Evolutionary conservation across 2,888 invertebrate genomes (phyloP), one percentile per base, ranked within the genome.

Genomic region (Synergus umbraculus): DNA sequence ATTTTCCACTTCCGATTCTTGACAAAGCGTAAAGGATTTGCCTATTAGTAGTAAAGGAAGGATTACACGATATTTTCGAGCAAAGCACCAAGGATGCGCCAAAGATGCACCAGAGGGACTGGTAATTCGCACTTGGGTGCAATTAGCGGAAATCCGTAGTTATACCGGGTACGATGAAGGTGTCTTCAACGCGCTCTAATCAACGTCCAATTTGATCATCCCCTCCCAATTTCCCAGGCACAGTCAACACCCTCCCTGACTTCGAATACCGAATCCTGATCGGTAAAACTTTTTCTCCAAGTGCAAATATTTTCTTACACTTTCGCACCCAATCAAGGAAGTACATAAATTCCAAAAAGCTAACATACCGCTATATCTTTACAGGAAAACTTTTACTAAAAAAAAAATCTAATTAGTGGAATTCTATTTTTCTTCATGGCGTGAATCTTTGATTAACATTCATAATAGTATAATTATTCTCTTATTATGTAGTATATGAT

Each of bases 181-280:
- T 69, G 46, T 69, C 69, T 69, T 69, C 49, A 69, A 69, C 29
- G 69, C 22, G 69, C 69, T 46, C 69, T 69, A 69, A 69, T 69
- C 69, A 69, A 46, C 69, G 69, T 69, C 46, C 69, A 69, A 49
- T 69, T 69, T 49, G 29, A 69, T 69, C 49, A 69, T 49, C 69
- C 49, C 44, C 69, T 15, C 22, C 18, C 46, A 37, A 69, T 29
- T 49, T 46, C 9, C 37, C 49, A 49, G 29, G 12, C n/a, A 18
- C 12, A 67, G 43, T 67, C 69, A 69, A 49, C 69, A 69, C 69
- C 15, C 44, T 67, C 18, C 46, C 67, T 44, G 22, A 22, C 67
- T 46, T 67, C 43, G 44, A 44, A 46, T 67, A 67, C 67, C 44
- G 46, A 67, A 69, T 69, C 46, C 22, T 49, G 46, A 69, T 69